A percentile compares a stretch with the other conserved stretches of the same genome.
Conservation (phyloP, 2,113 vertebrate species). For the Castor canadensis region DNA sequence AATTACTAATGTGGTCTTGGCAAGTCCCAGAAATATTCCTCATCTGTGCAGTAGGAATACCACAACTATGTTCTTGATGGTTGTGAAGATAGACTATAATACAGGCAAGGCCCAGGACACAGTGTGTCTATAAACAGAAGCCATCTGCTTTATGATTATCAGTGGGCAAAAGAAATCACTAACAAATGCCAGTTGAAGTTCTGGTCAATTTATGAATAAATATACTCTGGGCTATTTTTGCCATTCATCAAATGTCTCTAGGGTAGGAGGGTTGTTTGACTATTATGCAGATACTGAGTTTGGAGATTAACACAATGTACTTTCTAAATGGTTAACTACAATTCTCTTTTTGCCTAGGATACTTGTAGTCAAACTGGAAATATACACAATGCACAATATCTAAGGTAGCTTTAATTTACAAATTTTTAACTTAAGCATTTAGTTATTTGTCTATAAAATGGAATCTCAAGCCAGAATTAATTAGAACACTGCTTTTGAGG, state of each 20-base stretch:
- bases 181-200: conserved; percentile 28
- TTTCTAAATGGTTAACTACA: neutral
- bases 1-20: neutral
- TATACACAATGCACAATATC: conserved; percentile 6
- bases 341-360: neutral
- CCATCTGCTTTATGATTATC: neutral
- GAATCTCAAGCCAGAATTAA: conserved; percentile 23
- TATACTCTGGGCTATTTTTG: neutral
- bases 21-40: neutral
- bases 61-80: neutral
- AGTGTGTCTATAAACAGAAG: neutral
- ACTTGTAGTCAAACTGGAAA: conserved; percentile 17
- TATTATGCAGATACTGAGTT: neutral
- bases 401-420: neutral
- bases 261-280: neutral
- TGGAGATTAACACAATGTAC: neutral
- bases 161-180: neutral
- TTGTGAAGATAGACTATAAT: neutral
- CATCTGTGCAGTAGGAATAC: neutral
- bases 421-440: neutral
- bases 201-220: neutral
- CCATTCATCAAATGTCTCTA: neutral
- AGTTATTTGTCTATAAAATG: conserved; percentile 22
- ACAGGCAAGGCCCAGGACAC: neutral
- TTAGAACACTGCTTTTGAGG: neutral